Evolutionary conservation across 2,888 invertebrate species (phyloP).

Genomic region (Lymantria monacha): DNA sequence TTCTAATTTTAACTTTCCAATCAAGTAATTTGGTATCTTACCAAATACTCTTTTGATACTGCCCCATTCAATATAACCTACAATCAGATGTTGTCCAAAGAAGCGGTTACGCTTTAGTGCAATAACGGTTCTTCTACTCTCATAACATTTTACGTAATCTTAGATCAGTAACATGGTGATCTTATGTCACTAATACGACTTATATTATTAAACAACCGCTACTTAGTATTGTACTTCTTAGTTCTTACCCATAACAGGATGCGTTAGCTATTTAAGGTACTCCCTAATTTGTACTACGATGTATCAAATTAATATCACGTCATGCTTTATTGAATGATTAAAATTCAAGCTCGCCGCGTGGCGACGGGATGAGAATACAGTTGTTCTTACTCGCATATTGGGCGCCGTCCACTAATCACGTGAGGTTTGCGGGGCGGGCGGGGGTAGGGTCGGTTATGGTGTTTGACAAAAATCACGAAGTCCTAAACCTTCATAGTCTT

Average conservation of each 20-base stretch:
- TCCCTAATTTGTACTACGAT: background rate
- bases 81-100: background rate
- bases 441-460: too few species aligned
- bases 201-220: background rate
- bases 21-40: constrained; percentile 1
- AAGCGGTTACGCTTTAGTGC: constrained; percentile 8
- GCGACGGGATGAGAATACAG: too few species aligned
- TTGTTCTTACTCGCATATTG: too few species aligned
- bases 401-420: too few species aligned
- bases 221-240: background rate
- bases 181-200: background rate
- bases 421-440: too few species aligned
- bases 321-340: too few species aligned
- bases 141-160: constrained; percentile 43
- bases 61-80: background rate
- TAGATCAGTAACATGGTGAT: constrained; percentile 18
- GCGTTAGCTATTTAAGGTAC: background rate
- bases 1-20: constrained; percentile 1
- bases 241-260: background rate
- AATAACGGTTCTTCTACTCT: constrained; percentile 36
- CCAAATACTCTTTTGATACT: constrained; percentile 4
- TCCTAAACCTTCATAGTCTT: too few species aligned
- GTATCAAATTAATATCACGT: too few species aligned
- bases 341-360: too few species aligned
- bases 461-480: too few species aligned